Conservation (phyloP, 2,888 invertebrate genomes). For the Papilio gigon region DNA sequence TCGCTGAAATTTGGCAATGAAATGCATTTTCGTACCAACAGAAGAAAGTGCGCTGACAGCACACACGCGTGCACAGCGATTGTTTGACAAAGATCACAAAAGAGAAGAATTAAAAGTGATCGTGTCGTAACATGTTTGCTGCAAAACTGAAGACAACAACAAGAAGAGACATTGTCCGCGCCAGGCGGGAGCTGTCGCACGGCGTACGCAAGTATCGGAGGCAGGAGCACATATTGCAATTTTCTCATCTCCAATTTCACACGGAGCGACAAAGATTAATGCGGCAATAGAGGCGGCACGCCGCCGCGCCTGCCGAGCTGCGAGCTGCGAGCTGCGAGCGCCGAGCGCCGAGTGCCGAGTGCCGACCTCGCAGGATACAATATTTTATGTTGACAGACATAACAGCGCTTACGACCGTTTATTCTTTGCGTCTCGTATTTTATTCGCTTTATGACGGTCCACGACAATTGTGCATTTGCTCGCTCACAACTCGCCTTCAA, state of each 20-base stretch:
- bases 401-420: slow-evolving; percentile 81
- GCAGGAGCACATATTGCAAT: slow-evolving; percentile 41
- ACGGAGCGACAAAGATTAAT: slow-evolving; percentile 76
- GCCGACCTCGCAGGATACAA: slow-evolving; percentile 78
- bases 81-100: slow-evolving; percentile 1
- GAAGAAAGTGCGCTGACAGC: too few relatives aligned
- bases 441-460: slow-evolving; percentile 82
- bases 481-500: slow-evolving; percentile 42
- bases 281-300: slow-evolving; percentile 75
- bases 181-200: slow-evolving; percentile 31
- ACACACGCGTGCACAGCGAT: too few relatives aligned
- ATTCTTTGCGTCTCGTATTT: slow-evolving; percentile 83
- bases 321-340: slow-evolving; percentile 62
- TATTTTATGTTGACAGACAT: slow-evolving; percentile 82
- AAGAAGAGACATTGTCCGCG: slow-evolving; percentile 2
- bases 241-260: slow-evolving; percentile 71
- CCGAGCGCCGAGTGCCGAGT: slow-evolving; percentile 53
- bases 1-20: too few relatives aligned
- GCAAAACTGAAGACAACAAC: neutral
- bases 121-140: neutral
- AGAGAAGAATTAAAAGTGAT: neutral
- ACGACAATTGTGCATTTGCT: slow-evolving; percentile 53
- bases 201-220: slow-evolving; percentile 32
- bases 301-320: slow-evolving; percentile 60
- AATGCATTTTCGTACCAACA: too few relatives aligned